These are phyloP conservation scores for Leptocoma aspasia DNA, from an alignment of 2,113 vertebrate species.

Conservation along the genomic window DNA sequence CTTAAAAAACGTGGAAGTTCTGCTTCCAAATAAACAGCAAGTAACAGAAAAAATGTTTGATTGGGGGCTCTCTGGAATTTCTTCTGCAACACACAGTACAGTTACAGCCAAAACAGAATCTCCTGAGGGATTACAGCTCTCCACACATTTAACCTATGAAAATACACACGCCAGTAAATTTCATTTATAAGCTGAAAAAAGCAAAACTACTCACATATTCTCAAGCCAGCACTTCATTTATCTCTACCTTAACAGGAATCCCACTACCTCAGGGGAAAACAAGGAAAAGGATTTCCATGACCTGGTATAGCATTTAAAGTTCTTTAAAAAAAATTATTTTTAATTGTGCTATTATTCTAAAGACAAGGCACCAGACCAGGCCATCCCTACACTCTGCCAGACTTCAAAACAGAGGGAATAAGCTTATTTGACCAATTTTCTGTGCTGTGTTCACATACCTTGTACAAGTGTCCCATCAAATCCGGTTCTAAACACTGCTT, in stretches of 20 bases:
- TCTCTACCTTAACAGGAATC: background rate
- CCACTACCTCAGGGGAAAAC: background rate
- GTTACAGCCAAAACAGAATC: background rate
- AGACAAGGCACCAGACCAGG: background rate
- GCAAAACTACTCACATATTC: background rate
- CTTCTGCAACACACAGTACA: background rate
- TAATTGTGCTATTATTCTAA: background rate
- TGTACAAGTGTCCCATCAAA: conserved; percentile 24
- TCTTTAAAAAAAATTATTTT: background rate
- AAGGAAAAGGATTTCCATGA: background rate
- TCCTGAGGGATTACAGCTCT: background rate
- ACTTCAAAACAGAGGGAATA: background rate
- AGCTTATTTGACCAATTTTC: background rate
- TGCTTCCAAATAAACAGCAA: background rate
- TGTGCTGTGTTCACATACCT: background rate
- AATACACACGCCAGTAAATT: background rate
- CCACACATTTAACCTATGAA: background rate
- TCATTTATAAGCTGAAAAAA: background rate
- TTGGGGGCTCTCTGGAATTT: background rate
- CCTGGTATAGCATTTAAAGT: background rate
- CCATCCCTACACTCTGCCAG: background rate
- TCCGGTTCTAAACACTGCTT: background rate
- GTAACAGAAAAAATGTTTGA: background rate
- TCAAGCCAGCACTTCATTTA: background rate
- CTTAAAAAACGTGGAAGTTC: background rate